Evolutionary conservation across 2,113 vertebrate genomes (phyloP), one percentile per base, ranked within the genome.

Genomic region (Sinosuthora webbiana): DNA sequence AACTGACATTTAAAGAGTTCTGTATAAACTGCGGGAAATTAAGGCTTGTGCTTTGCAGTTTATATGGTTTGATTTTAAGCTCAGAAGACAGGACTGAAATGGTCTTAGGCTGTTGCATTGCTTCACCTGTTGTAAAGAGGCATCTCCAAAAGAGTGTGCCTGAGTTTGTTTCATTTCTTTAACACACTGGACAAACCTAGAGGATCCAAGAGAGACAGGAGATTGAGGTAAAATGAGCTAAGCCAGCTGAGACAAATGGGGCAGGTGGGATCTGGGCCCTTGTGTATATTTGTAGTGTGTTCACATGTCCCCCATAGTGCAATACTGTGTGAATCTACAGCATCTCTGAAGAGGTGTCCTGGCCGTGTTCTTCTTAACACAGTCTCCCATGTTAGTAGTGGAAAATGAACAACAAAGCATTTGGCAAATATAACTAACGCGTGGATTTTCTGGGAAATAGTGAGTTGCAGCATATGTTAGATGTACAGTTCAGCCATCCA

Each of bases 381-480:
- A 63, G 41, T 67, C 47, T 86, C 39, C 75, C n/a, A 2, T 79
- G 56, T n/a, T 50, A 89, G 62, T 27, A 52, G 60, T 59, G n/a
- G 65, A 64, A 78, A 78, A 60, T 41, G 35, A 92, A 35, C 60
- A 23, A 31, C 74, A 56, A 39, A 81, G 53, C 56, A 64, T 75
- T 90, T 75, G 85, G 71, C 39, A 88, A 33, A 53, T 90, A 53
- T 33, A 75, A 27, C 64, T 70, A 63, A 83, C 71, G 84, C 7
- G 1, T 68, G 44, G 69, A 60, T 47, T 94, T 75, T 44, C 76
- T 92, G 83, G 86, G n/a, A 53, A 77, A 71, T 81, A 94, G 1
- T 89, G 85, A 87, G 28, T 52, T 71, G 39, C 64, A 82, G 76
- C 83, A 90, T 94, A 70, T 93, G 92, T 68, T 90, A 75, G n/a